phyloP scores from a whole-genome alignment of 2,113 vertebrate genomes.

The Phylloscopus trochiloides region DNA sequence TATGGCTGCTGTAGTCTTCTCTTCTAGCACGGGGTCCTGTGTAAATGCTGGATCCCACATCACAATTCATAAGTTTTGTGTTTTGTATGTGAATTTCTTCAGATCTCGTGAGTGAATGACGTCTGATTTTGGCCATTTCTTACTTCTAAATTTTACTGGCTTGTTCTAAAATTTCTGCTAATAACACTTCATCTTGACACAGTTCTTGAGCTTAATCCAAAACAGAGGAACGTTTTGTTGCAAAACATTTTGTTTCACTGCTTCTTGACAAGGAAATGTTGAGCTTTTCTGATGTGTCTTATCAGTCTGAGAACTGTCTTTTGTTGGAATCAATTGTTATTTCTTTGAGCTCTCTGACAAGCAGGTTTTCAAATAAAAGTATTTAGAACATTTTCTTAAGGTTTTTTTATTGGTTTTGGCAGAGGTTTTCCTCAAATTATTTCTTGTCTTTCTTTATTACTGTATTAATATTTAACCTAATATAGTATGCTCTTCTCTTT shows the following conservation, averaged over 20 bases:
- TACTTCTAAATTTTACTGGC: not conserved
- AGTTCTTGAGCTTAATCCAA: not conserved
- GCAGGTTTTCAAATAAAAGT: not conserved
- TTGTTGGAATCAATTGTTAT: not conserved
- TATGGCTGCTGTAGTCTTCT: not conserved
- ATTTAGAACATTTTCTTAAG: not conserved
- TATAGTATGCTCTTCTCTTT: not conserved
- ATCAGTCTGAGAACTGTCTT: not conserved
- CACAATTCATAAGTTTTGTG: not conserved
- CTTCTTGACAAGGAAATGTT: not conserved
- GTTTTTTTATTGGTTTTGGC: not conserved
- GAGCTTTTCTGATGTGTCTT: not conserved
- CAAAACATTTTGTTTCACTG: not conserved
- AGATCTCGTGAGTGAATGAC: not conserved
- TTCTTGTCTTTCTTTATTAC: not conserved
- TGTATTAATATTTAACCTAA: not conserved
- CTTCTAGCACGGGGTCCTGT: not conserved
- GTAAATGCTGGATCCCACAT: not conserved
- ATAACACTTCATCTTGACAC: not conserved
- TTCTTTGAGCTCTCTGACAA: not conserved
- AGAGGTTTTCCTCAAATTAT: not conserved
- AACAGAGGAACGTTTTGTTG: not conserved
- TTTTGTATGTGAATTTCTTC: not conserved
- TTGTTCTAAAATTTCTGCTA: constrained; percentile 1
- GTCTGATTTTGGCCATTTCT: not conserved